These are phyloP conservation scores for Furcifer pardalis DNA, from an alignment of 2,797 vertebrate genomes.

Conservation along the genomic window DNA sequence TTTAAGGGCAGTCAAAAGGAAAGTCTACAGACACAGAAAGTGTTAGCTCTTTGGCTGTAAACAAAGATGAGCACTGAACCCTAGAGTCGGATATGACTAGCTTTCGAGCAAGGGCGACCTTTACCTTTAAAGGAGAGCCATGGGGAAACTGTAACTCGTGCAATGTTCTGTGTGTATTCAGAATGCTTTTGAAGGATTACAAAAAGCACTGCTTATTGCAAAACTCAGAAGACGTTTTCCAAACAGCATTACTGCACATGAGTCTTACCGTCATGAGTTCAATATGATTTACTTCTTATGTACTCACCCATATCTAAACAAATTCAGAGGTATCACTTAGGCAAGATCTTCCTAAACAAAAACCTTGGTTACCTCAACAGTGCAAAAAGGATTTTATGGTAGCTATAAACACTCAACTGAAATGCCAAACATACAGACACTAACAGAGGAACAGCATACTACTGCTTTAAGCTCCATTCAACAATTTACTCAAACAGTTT, in stretches of 20 bases:
- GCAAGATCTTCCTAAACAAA: neutral
- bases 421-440: neutral
- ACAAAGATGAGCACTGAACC: too few relatives aligned
- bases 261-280: neutral
- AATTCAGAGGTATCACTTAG: neutral
- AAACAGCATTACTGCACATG: neutral
- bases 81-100: too few relatives aligned
- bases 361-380: neutral
- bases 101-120: too few relatives aligned
- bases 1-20: neutral
- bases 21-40: too few relatives aligned
- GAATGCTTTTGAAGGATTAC: neutral
- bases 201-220: too few relatives aligned
- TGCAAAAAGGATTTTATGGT: neutral
- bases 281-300: neutral
- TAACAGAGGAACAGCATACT: neutral
- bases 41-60: too few relatives aligned
- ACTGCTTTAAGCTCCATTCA: neutral
- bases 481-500: neutral
- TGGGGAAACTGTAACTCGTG: too few relatives aligned
- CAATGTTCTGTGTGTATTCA: too few relatives aligned
- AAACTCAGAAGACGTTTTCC: neutral
- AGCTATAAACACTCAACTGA: neutral
- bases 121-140: too few relatives aligned
- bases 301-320: neutral